Base-by-base conservation (phyloP, 2,113 vertebrate species). In the Melanocharis versteri region DNA sequence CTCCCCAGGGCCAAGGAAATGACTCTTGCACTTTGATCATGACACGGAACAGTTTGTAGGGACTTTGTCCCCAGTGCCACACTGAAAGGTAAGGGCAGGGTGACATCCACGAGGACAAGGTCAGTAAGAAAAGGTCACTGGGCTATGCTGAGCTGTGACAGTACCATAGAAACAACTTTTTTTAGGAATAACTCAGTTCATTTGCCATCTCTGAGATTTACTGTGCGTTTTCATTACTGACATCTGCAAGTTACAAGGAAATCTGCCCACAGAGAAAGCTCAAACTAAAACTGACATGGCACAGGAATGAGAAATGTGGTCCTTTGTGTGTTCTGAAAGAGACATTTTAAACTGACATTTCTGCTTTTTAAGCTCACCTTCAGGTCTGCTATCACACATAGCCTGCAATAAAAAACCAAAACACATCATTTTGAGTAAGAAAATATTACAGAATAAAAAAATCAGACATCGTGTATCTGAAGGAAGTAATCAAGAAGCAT, bases 301-400 rank as follows among this genome's bases (percentile, higher is more conserved):
- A 47, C 13, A 14, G 1, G 10, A 69, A 81, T 26, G 30, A 61
- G 45, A 77, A 80, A 37, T 0, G 1, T 1, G 33, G 23, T 12
- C 3, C 56, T 61, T 11, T 20, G 31, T n/a, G 45, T 1, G 2
- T 14, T 12, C 31, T 56, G 21, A 62, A 42, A 69, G 19, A 64
- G 37, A 44, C 27, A 56, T 18, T 71, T n/a, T 20, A 44, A 64
- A 64, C 27, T 19, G 9, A 37, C 13, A 50, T 7, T 54, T 22
- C 51, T 66, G 53, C 47, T 51, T 50, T 83, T 68, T 84, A 69
- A 89, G 75, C 98, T 95, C 98, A 99, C 99, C 99, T 96, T 99
- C 98, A 97, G 97, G 97, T 94, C 76, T 98, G 94, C 98, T 92
- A 71, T 98, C 98, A 98, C 98, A 98, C 92, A 99, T 50, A 66